Evolutionary conservation across 2,797 vertebrate genomes (phyloP), one percentile per base, ranked within the genome.

Genomic region (Coracias cyanogaster): DNA sequence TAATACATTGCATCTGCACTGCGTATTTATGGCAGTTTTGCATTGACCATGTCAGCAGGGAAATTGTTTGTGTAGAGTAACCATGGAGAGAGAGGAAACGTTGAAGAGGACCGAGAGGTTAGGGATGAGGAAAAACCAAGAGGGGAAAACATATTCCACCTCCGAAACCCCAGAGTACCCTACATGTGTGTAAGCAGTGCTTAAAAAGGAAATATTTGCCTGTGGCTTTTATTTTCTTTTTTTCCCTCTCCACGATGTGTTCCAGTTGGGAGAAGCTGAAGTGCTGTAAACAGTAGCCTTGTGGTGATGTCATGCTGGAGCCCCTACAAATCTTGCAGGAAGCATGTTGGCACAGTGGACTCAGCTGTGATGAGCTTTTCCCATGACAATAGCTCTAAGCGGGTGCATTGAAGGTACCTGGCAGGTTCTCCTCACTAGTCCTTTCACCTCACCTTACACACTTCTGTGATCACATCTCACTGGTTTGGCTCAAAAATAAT

Each of bases 51-150:
- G 94, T 51, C 90, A 82, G 94, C 93, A 18, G 82, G 88, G 84
- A 91, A 25, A 58, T 2, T 96, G 95, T 96, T 96, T 96, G 96
- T 91, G 89, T 94, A 37, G 91, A 24, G 97, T 97, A 91, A 92
- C 96, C 91, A 97, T 81, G 96, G 96, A 92, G 96, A 91, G 91
- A 57, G 74, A 91, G 93, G 90, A 94, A 96, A 70, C 0, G 66
- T 35, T 85, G 92, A 74, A 81, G 71, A 72, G 86, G 76, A 86
- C 46, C 0, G 2, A 46, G 92, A 77, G 69, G 89, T 73, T 77
- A 91, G 45, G 60, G 72, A 86, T 31, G 66, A 90, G 77, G 89
- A 49, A 91, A 70, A 95, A 69, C 12, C 41, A 17, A 31, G 84
- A 29, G 57, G 49, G 52, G 61, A 66, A 78, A 79, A 52, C 14